Evolutionary conservation across 1,140 invertebrate genomes (phyloP).

Genomic region (Dysdera silvatica): DNA sequence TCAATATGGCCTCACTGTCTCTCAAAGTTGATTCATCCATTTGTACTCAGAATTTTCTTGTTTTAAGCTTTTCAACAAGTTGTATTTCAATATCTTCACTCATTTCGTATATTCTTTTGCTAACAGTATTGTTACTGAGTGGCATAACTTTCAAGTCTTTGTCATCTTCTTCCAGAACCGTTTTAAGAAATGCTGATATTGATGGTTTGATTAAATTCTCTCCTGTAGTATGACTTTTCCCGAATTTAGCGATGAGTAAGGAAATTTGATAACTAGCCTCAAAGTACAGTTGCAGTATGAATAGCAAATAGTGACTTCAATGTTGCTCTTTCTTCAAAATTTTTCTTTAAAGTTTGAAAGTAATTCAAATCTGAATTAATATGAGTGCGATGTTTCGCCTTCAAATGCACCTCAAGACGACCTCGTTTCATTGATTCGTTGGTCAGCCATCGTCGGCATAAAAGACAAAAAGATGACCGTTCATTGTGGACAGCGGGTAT

Average conservation of each 20-base stretch:
- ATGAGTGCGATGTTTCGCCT: too few species aligned
- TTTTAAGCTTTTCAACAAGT: conserved; percentile 35
- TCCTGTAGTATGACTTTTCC: too few species aligned
- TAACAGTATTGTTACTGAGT: conserved; percentile 35
- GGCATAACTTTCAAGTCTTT: conserved; percentile 28
- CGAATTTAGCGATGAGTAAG: too few species aligned
- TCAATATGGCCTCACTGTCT: conserved; percentile 33
- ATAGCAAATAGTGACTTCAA: too few species aligned
- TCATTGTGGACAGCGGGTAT: too few species aligned
- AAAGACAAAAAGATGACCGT: too few species aligned
- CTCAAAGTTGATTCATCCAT: conserved; percentile 31
- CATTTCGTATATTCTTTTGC: conserved; percentile 29
- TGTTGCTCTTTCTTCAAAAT: neutral
- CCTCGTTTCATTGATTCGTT: too few species aligned
- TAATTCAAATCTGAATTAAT: too few species aligned
- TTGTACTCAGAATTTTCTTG: conserved; percentile 32
- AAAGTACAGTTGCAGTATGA: too few species aligned
- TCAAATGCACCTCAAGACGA: too few species aligned
- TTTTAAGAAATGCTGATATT: conserved; percentile 35
- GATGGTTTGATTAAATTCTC: conserved; percentile 26
- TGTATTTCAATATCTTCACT: conserved; percentile 33
- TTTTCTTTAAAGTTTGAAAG: neutral
- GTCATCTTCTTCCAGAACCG: conserved; percentile 32
- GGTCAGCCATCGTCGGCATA: too few species aligned
- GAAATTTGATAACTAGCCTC: neutral